Evolutionary conservation across 2,113 vertebrate species (phyloP).

Genomic region (Empidonax alnorum): DNA sequence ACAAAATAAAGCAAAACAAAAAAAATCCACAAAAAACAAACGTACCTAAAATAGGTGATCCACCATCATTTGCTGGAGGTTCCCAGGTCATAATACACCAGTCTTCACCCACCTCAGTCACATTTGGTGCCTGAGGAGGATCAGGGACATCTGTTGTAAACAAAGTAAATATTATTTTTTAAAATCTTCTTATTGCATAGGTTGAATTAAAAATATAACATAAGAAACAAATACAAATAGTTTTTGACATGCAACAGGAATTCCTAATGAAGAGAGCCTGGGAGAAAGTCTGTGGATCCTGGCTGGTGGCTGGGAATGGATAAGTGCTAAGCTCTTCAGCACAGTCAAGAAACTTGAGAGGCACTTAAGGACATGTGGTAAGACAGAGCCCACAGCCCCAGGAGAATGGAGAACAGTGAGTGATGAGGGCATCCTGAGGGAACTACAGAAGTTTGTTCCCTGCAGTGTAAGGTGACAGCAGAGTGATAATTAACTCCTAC

Average conservation of each 20-base stretch:
- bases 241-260: not conserved
- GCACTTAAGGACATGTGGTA: not conserved
- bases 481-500: not conserved
- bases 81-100: constrained; percentile 97
- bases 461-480: not conserved
- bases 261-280: not conserved
- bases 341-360: not conserved
- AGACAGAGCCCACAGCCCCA: not conserved
- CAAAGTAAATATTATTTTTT: not conserved
- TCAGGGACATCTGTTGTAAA: constrained; percentile 89
- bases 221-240: not conserved
- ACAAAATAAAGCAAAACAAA: not conserved
- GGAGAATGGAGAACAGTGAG: not conserved
- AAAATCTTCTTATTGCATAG: not conserved
- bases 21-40: not conserved
- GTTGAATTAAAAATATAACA: not conserved
- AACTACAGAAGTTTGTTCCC: not conserved
- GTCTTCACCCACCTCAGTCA: constrained; percentile 92
- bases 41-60: constrained; percentile 90
- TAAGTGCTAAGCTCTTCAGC: not conserved
- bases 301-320: not conserved
- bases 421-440: not conserved
- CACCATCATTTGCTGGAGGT: constrained; percentile 89
- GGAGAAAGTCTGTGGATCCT: not conserved
- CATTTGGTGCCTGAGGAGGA: constrained; percentile 87